Percentiles rank a stretch among this genome's conserved stretches.
These are phyloP conservation scores for Papilio machaon DNA, from an alignment of 1,140 invertebrate genomes.

Conservation along the genomic window DNA sequence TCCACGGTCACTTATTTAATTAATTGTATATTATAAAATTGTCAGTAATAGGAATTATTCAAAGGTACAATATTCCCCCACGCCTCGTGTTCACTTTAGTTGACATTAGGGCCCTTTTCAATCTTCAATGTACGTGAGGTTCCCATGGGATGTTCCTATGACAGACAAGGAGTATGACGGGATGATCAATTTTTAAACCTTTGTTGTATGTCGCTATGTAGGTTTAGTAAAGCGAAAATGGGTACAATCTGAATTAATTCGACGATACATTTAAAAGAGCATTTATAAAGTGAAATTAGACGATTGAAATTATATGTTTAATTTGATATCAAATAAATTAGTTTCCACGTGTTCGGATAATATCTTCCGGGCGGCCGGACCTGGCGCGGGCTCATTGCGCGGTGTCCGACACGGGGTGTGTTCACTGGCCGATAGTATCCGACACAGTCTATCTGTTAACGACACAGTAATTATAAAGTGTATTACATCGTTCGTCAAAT, in stretches of 20 bases:
- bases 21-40: no score
- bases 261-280: background rate
- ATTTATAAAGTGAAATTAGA: background rate
- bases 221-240: background rate
- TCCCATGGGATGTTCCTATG: background rate
- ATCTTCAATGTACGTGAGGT: background rate
- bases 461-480: background rate
- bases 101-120: background rate
- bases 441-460: background rate
- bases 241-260: background rate
- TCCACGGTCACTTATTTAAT: no score
- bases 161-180: background rate
- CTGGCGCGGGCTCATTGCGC: background rate
- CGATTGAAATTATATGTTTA: background rate
- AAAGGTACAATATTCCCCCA: background rate
- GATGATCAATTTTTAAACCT: background rate
- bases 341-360: conserved; percentile 13
- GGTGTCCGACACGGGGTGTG: background rate
- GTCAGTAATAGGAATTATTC: background rate
- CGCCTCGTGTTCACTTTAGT: background rate
- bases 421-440: background rate
- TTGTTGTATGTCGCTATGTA: background rate
- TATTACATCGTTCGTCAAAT: background rate
- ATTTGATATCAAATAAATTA: conserved; percentile 24
- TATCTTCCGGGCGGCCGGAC: background rate